phyloP scores from a whole-genome alignment of 2,888 invertebrate species.

The Erpobdella octoculata region DNA sequence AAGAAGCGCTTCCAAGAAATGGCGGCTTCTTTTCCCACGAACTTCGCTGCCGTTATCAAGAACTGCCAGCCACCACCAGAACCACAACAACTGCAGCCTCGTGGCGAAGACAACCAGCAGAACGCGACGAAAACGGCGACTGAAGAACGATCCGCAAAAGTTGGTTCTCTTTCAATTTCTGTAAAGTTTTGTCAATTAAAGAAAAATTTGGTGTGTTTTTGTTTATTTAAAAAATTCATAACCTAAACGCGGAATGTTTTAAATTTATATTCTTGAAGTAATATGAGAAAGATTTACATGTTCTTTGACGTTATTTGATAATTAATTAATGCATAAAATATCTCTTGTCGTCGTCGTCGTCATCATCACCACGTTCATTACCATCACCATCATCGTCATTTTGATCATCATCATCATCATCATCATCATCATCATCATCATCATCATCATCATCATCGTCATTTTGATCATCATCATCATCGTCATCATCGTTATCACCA shows the following conservation, averaged over 20 bases:
- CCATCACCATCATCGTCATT: slow-evolving; percentile 26
- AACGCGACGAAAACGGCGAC: not conserved
- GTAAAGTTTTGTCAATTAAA: too few species aligned
- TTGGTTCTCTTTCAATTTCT: too few species aligned
- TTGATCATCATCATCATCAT: slow-evolving; percentile 27
- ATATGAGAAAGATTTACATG: too few species aligned
- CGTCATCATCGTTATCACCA: slow-evolving; percentile 22
- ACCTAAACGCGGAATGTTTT: too few species aligned
- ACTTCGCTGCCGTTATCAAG: not conserved
- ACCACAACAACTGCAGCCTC: too few species aligned
- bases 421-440: slow-evolving; percentile 28
- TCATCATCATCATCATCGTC: slow-evolving; percentile 26
- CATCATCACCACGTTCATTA: slow-evolving; percentile 31
- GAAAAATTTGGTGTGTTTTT: too few species aligned
- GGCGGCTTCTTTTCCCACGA: not conserved
- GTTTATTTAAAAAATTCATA: too few species aligned
- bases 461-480: slow-evolving; percentile 18
- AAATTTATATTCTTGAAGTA: too few species aligned
- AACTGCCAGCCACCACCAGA: not conserved
- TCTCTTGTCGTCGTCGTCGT: slow-evolving; percentile 30
- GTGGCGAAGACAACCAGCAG: not conserved
- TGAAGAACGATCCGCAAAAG: too few species aligned
- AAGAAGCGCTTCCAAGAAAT: not conserved
- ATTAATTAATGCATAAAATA: too few species aligned
- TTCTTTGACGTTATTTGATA: too few species aligned